These are phyloP conservation scores for Mesoclemmys tuberculata DNA, from an alignment of 2,113 vertebrate genomes.

Conservation along the genomic window DNA sequence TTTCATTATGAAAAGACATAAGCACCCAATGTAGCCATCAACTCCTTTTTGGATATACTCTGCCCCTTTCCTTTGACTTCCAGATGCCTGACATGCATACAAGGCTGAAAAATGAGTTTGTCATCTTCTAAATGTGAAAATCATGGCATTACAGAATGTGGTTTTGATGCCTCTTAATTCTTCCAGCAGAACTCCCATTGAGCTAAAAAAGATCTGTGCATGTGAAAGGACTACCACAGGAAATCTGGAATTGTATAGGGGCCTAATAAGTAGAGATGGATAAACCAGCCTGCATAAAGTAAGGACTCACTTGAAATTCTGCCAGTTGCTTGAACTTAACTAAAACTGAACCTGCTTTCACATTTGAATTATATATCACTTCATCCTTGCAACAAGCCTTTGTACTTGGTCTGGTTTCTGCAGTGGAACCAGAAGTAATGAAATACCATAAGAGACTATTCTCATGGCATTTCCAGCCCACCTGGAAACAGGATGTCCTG, in stretches of 20 bases:
- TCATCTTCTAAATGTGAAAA: not conserved
- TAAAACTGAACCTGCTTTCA: constrained; percentile 37
- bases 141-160: not conserved
- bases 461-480: not conserved
- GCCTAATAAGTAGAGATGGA: constrained; percentile 49
- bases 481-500: constrained; percentile 34
- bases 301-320: not conserved
- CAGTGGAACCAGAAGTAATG: constrained; percentile 9
- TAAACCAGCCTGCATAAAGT: constrained; percentile 60
- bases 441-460: not conserved
- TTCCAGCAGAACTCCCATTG: not conserved
- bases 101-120: constrained; percentile 18
- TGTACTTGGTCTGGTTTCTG: not conserved
- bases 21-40: constrained; percentile 13
- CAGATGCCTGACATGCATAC: not conserved
- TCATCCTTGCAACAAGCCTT: constrained; percentile 3
- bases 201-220: constrained; percentile 15
- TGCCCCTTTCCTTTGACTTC: constrained; percentile 33
- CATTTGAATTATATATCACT: constrained; percentile 31
- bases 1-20: constrained; percentile 42
- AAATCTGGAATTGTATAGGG: constrained; percentile 20
- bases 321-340: constrained; percentile 23
- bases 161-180: constrained; percentile 25
- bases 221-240: not conserved
- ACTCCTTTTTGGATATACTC: not conserved